Conservation (phyloP, 2,113 vertebrate genomes). For the Stegastes partitus region DNA sequence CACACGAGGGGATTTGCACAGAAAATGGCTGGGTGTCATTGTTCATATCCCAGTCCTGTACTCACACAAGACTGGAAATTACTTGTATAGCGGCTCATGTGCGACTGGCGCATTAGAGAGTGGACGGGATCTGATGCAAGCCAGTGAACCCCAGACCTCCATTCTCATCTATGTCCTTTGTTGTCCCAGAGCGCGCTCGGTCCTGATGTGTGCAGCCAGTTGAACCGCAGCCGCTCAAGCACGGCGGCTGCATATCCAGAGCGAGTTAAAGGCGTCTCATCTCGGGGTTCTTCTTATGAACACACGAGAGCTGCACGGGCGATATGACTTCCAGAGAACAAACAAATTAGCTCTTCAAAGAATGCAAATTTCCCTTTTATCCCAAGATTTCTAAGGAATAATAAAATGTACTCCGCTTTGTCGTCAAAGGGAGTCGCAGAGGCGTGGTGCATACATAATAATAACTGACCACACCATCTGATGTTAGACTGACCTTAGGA, state of each 20-base stretch:
- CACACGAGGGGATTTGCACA: constrained; percentile 1
- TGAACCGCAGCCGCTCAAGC: constrained; percentile 47
- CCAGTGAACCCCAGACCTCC: constrained; percentile 53
- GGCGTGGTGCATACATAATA: too few relatives aligned
- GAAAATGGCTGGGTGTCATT: background rate
- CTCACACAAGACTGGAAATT: constrained; percentile 28
- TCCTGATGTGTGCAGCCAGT: constrained; percentile 73
- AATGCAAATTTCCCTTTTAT: background rate
- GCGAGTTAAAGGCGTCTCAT: constrained; percentile 31
- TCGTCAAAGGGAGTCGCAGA: background rate
- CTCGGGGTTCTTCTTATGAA: constrained; percentile 34
- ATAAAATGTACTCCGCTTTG: background rate
- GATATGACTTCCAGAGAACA: background rate
- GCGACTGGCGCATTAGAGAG: constrained; percentile 13
- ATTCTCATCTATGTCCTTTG: constrained; percentile 57
- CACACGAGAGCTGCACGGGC: constrained; percentile 14
- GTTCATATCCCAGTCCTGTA: background rate
- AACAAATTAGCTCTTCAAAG: constrained; percentile 13
- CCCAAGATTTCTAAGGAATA: background rate
- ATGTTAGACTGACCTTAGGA: too few relatives aligned
- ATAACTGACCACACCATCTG: too few relatives aligned
- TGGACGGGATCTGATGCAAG: constrained; percentile 42
- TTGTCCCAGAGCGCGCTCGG: constrained; percentile 34
- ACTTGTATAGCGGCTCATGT: background rate
- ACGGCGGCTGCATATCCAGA: constrained; percentile 37